A percentile compares a stretch with the other conserved stretches of the same genome.
Conservation (phyloP, 1,140 invertebrate genomes). For the Bacillus rossius region DNA sequence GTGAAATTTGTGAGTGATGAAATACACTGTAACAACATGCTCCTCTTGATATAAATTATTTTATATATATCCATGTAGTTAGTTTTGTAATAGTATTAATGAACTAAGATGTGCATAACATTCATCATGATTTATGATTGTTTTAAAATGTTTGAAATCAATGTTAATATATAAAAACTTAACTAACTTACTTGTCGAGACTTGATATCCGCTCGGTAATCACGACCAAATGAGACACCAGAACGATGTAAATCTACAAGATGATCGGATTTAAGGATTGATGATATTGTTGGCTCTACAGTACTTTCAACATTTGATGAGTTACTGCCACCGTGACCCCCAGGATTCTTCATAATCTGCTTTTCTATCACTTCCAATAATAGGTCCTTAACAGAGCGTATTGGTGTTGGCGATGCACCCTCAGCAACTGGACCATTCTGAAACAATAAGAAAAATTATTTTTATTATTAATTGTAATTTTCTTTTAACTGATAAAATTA, state of each 20-base stretch:
- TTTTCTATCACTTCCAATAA: slow-evolving; percentile 70
- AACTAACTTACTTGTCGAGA: background rate
- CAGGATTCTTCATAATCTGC: slow-evolving; percentile 58
- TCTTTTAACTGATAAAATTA: too few relatives aligned
- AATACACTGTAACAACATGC: too few relatives aligned
- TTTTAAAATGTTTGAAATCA: too few relatives aligned
- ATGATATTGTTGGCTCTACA: slow-evolving; percentile 55
- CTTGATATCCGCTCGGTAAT: slow-evolving; percentile 37
- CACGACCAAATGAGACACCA: slow-evolving; percentile 48
- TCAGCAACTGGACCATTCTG: background rate
- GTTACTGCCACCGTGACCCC: slow-evolving; percentile 29
- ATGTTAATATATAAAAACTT: too few relatives aligned
- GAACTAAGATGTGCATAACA: too few relatives aligned
- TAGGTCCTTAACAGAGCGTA: slow-evolving; percentile 62
- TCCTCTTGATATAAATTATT: too few relatives aligned
- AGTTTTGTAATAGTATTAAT: too few relatives aligned
- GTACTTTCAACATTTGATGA: background rate
- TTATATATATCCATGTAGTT: too few relatives aligned
- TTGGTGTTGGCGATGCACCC: slow-evolving; percentile 22
- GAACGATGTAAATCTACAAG: slow-evolving; percentile 35
- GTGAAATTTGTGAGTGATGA: too few relatives aligned
- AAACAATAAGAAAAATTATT: too few relatives aligned
- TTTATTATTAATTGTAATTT: too few relatives aligned
- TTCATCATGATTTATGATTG: too few relatives aligned
- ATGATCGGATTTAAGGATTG: slow-evolving; percentile 53